Base-by-base conservation (phyloP, 2,888 invertebrate genomes). In the Morpho helenor region DNA sequence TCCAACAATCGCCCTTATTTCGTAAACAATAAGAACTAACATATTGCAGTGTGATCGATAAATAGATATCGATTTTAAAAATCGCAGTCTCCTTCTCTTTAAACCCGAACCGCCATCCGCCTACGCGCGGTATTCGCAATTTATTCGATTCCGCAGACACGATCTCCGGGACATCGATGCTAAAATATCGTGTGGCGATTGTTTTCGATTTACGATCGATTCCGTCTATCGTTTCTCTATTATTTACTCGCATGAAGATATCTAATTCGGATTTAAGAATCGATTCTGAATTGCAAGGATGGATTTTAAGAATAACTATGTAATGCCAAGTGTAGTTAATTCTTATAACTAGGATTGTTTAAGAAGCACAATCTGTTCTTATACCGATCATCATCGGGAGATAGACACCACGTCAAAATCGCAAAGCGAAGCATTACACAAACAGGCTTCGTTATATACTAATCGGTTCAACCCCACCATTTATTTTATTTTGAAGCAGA, bases 51-150 rank as follows among this genome's bases (percentile, higher is more conserved):
- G 31, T 31, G 31, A 31, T 31, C 31, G 31, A 31, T 31, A 31
- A 31, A 31, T 31, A 31, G 31, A 31, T 31, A 31, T 31, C 3
- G 31, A 31, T 53, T 45, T 40, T 53, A 58, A 58, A 58, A 60
- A 59, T 56, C 48, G 56, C 52, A 56, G 59, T 47, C 56, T 51
- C 52, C 40, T 62, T 59, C 51, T 56, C 61, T 59, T 55, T 50
- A 59, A 50, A 44, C 54, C 31, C 52, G 56, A 45, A 42, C 61
- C 60, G 60, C 57, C 57, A 54, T 54, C 63, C 63, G 59, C 64
- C 64, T 61, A 61, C 64, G 53, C 62, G 55, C 44, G 58, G 60
- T 59, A 59, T 63, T 63, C 57, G 64, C 64, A 63, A 65, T 65
- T 59, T 63, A 58, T 63, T 56, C 56, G 60, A 52, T 49, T 52